Evolutionary conservation across 1,140 invertebrate genomes (phyloP).

Genomic region (Tetragnatha versicolor): DNA sequence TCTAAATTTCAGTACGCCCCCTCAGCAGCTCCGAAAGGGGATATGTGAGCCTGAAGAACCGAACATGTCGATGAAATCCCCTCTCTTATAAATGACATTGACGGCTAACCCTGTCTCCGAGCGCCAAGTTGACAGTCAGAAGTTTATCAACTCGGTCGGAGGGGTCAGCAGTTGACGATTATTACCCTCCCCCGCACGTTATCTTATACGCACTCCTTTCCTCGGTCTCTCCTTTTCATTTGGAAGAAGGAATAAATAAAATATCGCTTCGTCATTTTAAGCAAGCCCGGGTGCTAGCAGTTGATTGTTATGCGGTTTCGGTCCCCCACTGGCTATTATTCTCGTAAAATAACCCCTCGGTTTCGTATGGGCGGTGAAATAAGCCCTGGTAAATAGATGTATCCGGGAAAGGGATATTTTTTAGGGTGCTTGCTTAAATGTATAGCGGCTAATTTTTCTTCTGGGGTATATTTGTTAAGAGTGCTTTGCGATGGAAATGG

Average conservation of each 20-base stretch:
- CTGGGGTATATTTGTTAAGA: too few species aligned
- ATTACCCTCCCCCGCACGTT: slow-evolving; percentile 18
- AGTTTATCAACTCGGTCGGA: slow-evolving; percentile 39
- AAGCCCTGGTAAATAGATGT: too few species aligned
- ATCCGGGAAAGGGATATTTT: too few species aligned
- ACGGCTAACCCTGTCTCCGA: slow-evolving; percentile 41
- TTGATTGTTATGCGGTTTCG: slow-evolving; percentile 47
- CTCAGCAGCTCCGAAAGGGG: background rate
- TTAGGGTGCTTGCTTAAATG: too few species aligned
- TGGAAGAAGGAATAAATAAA: slow-evolving; percentile 49
- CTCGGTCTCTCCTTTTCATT: slow-evolving; percentile 2
- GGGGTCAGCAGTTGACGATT: slow-evolving; percentile 46
- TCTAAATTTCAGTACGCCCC: slow-evolving; percentile 9
- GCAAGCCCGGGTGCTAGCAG: background rate
- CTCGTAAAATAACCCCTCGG: slow-evolving; percentile 7
- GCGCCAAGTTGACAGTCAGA: slow-evolving; percentile 46
- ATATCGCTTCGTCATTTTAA: slow-evolving; percentile 46
- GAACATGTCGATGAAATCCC: slow-evolving; percentile 23
- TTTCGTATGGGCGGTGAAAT: slow-evolving; percentile 5
- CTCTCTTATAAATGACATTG: slow-evolving; percentile 45
- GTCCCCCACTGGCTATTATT: slow-evolving; percentile 35
- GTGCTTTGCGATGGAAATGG: too few species aligned
- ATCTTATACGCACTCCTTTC: slow-evolving; percentile 29
- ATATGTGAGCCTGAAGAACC: slow-evolving; percentile 31
- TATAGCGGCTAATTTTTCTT: too few species aligned